Base-by-base conservation (phyloP, 2,888 invertebrate species). In the Caprella mutica region DNA sequence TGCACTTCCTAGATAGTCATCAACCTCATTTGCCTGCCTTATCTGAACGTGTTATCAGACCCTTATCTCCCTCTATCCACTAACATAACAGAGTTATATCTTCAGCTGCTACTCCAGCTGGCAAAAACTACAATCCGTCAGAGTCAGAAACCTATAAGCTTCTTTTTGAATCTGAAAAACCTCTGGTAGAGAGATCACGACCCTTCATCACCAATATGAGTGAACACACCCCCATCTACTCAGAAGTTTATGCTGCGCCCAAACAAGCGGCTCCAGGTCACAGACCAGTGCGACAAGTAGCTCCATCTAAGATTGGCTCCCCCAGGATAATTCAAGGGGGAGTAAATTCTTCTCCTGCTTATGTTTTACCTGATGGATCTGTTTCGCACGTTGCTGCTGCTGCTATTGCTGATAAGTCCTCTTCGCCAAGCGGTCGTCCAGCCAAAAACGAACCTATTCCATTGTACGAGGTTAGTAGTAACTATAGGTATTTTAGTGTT, bases 61-160 rank as follows among this genome's bases (percentile, higher is more conserved):
- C n/a, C 26, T 48, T 26, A 48, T 19, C 12, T 14, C 26, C 48
- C 23, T 48, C 9, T 48, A 27, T 30, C 29, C 48, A 48, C 48
- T 17, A 27, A 26, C 24, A 19, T 30, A 48, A 30, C 48, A 21
- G 29, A 27, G 29, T n/a, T 17, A 48, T 9, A 17, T 48, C 48
- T 27, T n/a, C 48, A 48, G 48, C 27, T 24, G 43, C 60, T 64
- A 50, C 39, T 58, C 52, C n/a, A n/a, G n/a, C n/a, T n/a, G n/a
- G n/a, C 58, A 60, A 60, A 58, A 60, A 64, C 35, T 64, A 64
- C 56, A 64, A 64, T 55, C 64, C 64, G 9, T 57, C 57, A 26
- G 48, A 60, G 21, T 59, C 59, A 35, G 60, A 59, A 17, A 64
- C 64, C n/a, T 64, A 60, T 59, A 52, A 44, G 23, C 59, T 59